Base-by-base conservation (phyloP, 2,888 invertebrate genomes). In the Neelides folsomi region DNA sequence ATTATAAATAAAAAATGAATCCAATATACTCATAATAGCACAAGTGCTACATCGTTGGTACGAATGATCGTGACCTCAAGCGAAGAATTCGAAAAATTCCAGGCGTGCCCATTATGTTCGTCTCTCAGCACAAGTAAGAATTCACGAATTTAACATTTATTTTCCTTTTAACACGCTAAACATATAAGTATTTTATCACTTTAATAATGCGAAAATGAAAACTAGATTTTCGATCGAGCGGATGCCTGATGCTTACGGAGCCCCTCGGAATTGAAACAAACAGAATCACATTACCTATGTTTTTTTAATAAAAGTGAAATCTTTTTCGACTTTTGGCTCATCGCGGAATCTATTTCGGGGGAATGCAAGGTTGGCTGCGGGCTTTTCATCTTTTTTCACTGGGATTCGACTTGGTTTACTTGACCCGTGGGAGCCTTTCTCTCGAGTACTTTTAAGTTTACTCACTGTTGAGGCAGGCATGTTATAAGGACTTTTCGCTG, bases 11-110 rank as follows among this genome's bases (percentile, higher is more conserved):
- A n/a, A n/a, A n/a, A n/a, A n/a, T n/a, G n/a, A n/a, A n/a, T n/a
- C n/a, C n/a, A n/a, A n/a, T n/a, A n/a, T n/a, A n/a, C n/a, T n/a
- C n/a, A n/a, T n/a, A 71, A 54, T 70, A 97, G 77, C 95, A 97
- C 71, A 99, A 98, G 70, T 98, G 97, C 74, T 99, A 95, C 70
- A 97, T 98, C 67, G 95, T 99, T 35, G 98, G 94, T 1, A 98
- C 98, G 12, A 97, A 95, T 75, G 98, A 98, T 72, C 94, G 88
- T 71, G 98, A 97, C 70, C 76, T 98, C 56, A 94, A 93, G 71
- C 77, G 89, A 66, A 78, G 98, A 67, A 88, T 99, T 60, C 75
- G 98, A 52, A 98, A 98, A 74, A 88, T 98, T 64, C 94, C 97
- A 0, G 98, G 98, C 44, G 95, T 99, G 2, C 98, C 98, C 0